Conservation (phyloP, 2,888 invertebrate genomes). For the Argyresthia goedartella region DNA sequence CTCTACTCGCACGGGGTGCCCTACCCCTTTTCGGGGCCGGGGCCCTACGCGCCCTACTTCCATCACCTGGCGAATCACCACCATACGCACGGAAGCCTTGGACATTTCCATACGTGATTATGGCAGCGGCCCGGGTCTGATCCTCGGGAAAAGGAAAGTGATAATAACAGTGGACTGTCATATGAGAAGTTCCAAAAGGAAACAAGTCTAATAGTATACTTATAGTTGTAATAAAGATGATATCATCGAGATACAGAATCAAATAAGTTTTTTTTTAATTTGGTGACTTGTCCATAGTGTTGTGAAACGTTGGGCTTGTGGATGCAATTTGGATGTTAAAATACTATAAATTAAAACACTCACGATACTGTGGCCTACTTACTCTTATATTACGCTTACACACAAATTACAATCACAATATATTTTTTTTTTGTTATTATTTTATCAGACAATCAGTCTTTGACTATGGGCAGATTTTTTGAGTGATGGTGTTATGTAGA, state of each 20-base stretch:
- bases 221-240: background rate
- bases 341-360: too few species aligned
- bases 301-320: background rate
- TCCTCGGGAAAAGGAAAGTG: conserved; percentile 48
- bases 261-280: background rate
- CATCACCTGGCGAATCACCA: conserved; percentile 78
- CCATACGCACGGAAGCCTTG: conserved; percentile 72
- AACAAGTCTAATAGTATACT: background rate
- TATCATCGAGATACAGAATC: background rate
- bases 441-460: too few species aligned
- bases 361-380: too few species aligned
- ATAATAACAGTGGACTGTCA: conserved; percentile 34
- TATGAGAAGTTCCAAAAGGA: conserved; percentile 13
- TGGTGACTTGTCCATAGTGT: background rate
- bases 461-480: too few species aligned
- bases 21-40: conserved; percentile 69
- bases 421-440: too few species aligned
- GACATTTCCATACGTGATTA: conserved; percentile 74
- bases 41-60: conserved; percentile 76
- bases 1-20: conserved; percentile 77
- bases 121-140: conserved; percentile 59
- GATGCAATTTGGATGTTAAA: conserved; percentile 17
- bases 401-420: too few species aligned
- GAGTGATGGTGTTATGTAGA: too few species aligned
- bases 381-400: too few species aligned